Base-by-base conservation (phyloP, 64 coral and sea anemone genomes). In the Montipora cactus region DNA sequence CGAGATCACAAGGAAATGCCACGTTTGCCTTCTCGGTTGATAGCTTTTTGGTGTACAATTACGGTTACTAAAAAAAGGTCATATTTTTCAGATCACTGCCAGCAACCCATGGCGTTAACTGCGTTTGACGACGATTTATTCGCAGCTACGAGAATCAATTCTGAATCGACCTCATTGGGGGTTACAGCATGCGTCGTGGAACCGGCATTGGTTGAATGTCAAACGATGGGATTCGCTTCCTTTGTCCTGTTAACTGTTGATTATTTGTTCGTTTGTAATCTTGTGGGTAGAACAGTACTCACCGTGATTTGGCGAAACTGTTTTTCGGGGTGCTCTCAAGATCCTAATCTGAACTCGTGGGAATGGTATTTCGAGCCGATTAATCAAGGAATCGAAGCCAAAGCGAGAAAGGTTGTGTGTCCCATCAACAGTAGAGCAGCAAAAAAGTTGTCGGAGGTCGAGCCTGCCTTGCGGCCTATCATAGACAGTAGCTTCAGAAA, bases 361-460 rank as follows among this genome's bases (percentile, higher is more conserved):
- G 77, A 92, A 13, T 96, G 90, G 91, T 96, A 92, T 75, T 96
- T 96, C 84, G 90, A 96, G 59, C 87, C 95, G 5, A 46, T 96
- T 13, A 96, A 96, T 55, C 79, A 23, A 62, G 83, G 68, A n/a
- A 61, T 96, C 25, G 95, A 96, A 64, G 62, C 76, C 74, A 62
- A 89, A 83, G 70, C 74, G 25, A 89, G 49, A 23, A 93, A 79
- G 13, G 78, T 89, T 37, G 75, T 96, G 11, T 96, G 95, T 11
- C 10, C 37, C 28, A n/a, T 74, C 10, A 5, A 4, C 22, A 28
- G 19, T 8, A 0, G 9, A 5, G 25, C 8, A 5, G 25, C 8
- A 11, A 4, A 14, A 15, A 18, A 13, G 2, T 67, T 67, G 3
- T 0, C 11, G 4, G 12, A 44, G 46, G 8, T 76, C 0, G 23